Evolutionary conservation across 2,797 vertebrate species (phyloP), one percentile per base, ranked within the genome.

Genomic region (Selene dorsalis): DNA sequence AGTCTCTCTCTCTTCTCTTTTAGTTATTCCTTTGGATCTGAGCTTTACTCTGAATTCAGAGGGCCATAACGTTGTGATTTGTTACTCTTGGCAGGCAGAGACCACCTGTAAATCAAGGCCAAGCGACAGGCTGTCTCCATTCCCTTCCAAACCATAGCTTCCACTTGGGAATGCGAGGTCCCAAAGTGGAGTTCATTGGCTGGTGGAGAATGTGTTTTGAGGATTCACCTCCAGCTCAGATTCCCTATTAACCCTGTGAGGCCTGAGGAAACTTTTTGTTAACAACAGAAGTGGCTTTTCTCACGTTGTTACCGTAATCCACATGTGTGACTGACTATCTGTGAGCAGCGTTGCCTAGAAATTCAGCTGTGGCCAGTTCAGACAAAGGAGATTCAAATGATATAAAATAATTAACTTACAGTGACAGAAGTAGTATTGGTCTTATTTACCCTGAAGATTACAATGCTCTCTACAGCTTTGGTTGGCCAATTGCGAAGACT

Each of bases 71-170:
- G 76, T 83, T 84, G 84, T 90, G 88, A 89, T 89, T 92, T 93
- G 89, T 91, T 90, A 47, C 83, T 90, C 80, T 90, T 91, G 89
- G 91, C 88, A 81, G 83, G 67, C 69, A 4, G 66, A 57, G 69
- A 71, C 63, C 76, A 90, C 83, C 85, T 90, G 89, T 88, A 92
- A 92, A 88, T 91, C 86, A 91, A 75, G 78, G 84, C 87, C 81
- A 89, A 91, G 82, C 56, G 88, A 91, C 87, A 83, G 85, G 64
- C 86, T 48, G 78, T 88, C 88, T 89, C 85, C 82, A 85, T 85
- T 90, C 70, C 69, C 84, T 68, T 82, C 84, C 87, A 84, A 87
- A 76, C 80, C 73, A 43, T 66, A 53, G 77, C 75, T 84, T 86
- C 75, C 87, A 84, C 80, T 65, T 63, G 86, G 85, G 88, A 89